Evolutionary conservation across 2,113 vertebrate species (phyloP), one percentile per base, ranked within the genome.

Genomic region (Scytalopus superciliaris): DNA sequence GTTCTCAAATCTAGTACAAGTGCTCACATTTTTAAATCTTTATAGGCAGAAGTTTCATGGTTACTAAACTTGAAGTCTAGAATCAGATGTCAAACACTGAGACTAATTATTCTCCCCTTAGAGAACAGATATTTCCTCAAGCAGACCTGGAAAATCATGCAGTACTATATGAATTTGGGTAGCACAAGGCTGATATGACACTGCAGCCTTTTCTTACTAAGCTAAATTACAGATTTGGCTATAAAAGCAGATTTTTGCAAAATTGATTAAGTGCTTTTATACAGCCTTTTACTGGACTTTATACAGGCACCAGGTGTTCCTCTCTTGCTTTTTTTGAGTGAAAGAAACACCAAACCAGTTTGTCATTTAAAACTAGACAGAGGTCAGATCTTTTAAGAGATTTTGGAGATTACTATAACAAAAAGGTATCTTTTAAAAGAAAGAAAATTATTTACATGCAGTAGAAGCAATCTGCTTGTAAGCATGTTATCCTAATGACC

Each of bases 261-360:
- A 94, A 87, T 45, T 76, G 49, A 88, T 63, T 3, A 92, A 87
- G 42, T 92, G n/a, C 52, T 49, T 91, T 90, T 89, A 28, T 92
- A 15, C 37, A 63, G 28, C n/a, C n/a, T n/a, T 89, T 86, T 94
- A 31, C 30, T 93, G 67, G 44, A 24, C 53, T 67, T 88, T 88
- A 67, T 76, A 52, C 12, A 60, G n/a, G 50, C n/a, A 40, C 25
- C n/a, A 44, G 22, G 11, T 87, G 59, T 92, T 94, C 35, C 11
- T 74, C 8, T 84, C 18, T 79, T 60, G 40, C 14, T 47, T 50
- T 49, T 24, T 27, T 73, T 42, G 30, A 82, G 33, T 35, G 6
- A 42, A 74, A 70, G 72, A 35, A n/a, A 28, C 63, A 8, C 16
- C 30, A 49, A 67, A 80, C 19, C 31, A 19, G 15, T 68, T 64